A percentile compares a stretch with the other conserved stretches of the same genome.
These are phyloP conservation scores for Bombus difficillimus DNA, from an alignment of 1,140 invertebrate species.

Conservation along the genomic window DNA sequence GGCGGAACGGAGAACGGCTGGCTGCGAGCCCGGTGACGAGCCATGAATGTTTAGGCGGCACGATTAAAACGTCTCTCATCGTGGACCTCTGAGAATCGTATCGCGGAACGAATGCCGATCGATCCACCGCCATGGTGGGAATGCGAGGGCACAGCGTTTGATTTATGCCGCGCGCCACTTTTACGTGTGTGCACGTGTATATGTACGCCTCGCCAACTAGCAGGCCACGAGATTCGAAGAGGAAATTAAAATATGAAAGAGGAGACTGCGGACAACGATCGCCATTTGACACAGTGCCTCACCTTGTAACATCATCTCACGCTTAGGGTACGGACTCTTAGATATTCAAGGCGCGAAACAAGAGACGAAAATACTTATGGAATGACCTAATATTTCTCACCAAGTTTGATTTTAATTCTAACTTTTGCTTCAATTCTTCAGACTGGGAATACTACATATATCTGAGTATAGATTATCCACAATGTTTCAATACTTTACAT, in stretches of 20 bases:
- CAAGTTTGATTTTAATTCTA: too few relatives aligned
- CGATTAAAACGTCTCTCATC: conserved; percentile 73
- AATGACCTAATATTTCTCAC: too few relatives aligned
- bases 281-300: not conserved
- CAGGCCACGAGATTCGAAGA: not conserved
- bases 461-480: too few relatives aligned
- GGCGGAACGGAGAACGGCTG: conserved; percentile 37
- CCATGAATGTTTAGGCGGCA: conserved; percentile 68
- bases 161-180: conserved; percentile 72
- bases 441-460: too few relatives aligned
- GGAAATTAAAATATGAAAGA: conserved; percentile 25
- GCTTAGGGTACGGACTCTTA: not conserved
- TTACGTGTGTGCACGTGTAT: conserved; percentile 22
- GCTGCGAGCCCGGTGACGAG: conserved; percentile 34
- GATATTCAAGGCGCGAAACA: not conserved
- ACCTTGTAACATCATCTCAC: not conserved
- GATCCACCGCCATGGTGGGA: conserved; percentile 68
- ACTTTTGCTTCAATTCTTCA: too few relatives aligned
- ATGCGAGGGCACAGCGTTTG: conserved; percentile 71
- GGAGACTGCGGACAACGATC: not conserved
- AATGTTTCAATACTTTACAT: too few relatives aligned
- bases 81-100: conserved; percentile 65
- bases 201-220: conserved; percentile 11
- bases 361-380: too few relatives aligned
- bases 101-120: conserved; percentile 73